Base-by-base conservation (phyloP, 2,797 vertebrate genomes). In the Lagodon rhomboides region DNA sequence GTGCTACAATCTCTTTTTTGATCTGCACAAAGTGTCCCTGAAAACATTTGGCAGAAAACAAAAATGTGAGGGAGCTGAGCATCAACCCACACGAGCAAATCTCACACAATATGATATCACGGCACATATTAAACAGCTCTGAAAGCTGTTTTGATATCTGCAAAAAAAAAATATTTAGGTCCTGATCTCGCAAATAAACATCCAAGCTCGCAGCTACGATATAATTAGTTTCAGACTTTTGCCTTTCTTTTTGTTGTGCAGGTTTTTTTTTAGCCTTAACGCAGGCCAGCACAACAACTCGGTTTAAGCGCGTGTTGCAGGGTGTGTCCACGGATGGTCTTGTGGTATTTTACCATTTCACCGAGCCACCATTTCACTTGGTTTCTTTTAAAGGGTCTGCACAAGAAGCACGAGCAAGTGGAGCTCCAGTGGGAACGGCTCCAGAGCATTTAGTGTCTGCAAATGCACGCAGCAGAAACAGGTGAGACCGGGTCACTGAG, bases 381-480 rank as follows among this genome's bases (percentile, higher is more conserved):
- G 60, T 88, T 68, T 75, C 55, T 79, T 50, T 87, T 91, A 46
- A 85, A 94, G 93, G 82, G 50, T 73, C 67, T 94, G 94, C 79
- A 69, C 16, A 34, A 75, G 64, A 25, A 87, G 25, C 66, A 41
- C 73, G 51, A 62, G 70, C 80, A 66, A 27, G 30, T 95, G 93
- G 94, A 73, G 2, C 12, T 79, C 87, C 61, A 82, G 30, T 1
- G 91, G 92, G 73, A 90, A 93, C 66, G 51, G 58, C 68, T 86
- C 93, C 15, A 81, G 84, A 75, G n/a, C 22, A 62, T 89, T 91
- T 71, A 73, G 23, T 15, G 34, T 61, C 73, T 95, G 94, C 84
- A 90, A 89, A 87, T 95, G 94, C 81, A 85, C 83, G 75, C 6
- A 0, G 12, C 17, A 83, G 68, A 54, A 91, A 78, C 92, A 95